Base-by-base conservation (phyloP, 2,888 invertebrate genomes). In the Stenoptilia bipunctidactyla region DNA sequence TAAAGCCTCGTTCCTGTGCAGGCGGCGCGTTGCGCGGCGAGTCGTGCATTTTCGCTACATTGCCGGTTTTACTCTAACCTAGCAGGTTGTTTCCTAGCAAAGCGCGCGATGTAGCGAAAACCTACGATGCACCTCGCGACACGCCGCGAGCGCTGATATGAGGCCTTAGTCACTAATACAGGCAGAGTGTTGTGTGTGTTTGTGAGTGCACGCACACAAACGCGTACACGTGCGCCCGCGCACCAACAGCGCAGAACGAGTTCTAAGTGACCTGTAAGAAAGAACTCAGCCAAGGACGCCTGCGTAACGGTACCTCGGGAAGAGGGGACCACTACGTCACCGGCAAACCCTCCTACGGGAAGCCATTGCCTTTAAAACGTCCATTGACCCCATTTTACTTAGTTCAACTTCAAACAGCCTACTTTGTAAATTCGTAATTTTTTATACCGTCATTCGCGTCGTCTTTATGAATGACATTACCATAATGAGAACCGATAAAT, bases 201-300 rank as follows among this genome's bases (percentile, higher is more conserved):
- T 9, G 9, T 9, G 9, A 9, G 25, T 5, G 25, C 9, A 30
- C 30, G n/a, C 30, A 30, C 30, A 30, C 30, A 30, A 12, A 3
- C 6, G 12, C n/a, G 44, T 25, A 54, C 66, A 71, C 76, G 73
- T 74, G 73, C 74, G 75, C 66, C 58, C 65, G 59, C 60, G 30
- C 10, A 10, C 25, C 25, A 53, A 58, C 66, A 53, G 70, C 68
- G 69, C 62, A 71, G 77, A 79, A 79, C 80, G 76, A 64, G 80
- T 79, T 69, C 68, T 65, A 59, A 64, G 53, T 69, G 73, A 73
- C 73, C 77, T 79, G 79, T 72, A 66, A 74, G 76, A 76, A 75
- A 82, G 77, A 82, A 82, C 80, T 82, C 82, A 83, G 82, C 82
- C 82, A 83, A 83, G 82, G 82, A 82, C 82, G 82, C 77, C 66